These are phyloP conservation scores for Nestor notabilis DNA, from an alignment of 2,113 vertebrate genomes.

Conservation along the genomic window DNA sequence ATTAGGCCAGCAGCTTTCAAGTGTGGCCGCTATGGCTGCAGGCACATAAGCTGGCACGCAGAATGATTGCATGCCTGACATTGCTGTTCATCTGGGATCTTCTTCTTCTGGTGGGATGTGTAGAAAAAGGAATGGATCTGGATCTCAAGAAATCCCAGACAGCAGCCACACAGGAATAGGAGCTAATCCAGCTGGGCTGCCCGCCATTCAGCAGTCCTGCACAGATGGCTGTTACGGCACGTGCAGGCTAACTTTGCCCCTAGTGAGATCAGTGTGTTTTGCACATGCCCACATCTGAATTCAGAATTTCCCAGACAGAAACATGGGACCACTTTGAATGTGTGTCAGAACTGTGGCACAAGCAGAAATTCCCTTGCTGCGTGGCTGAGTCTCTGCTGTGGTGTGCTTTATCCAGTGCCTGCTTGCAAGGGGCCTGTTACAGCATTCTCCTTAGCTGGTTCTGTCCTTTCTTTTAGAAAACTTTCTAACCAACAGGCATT, in stretches of 20 bases:
- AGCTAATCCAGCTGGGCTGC: neutral
- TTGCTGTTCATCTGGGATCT: neutral
- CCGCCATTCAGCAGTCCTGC: neutral
- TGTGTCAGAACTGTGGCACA: fast-evolving
- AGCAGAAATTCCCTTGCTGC: neutral
- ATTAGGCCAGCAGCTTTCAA: neutral
- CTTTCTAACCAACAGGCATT: neutral
- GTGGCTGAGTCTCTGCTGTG: neutral
- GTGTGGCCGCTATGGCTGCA: neutral
- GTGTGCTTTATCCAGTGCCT: neutral
- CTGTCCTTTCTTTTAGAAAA: neutral
- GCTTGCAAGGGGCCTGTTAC: neutral
- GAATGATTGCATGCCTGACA: neutral
- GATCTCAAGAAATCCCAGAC: neutral
- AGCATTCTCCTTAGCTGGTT: neutral
- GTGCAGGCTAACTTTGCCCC: neutral
- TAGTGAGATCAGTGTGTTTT: neutral
- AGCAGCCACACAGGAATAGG: neutral
- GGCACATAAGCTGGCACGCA: neutral
- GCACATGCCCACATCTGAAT: neutral
- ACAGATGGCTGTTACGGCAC: neutral
- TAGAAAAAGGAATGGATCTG: neutral
- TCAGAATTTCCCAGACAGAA: neutral
- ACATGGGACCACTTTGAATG: neutral
- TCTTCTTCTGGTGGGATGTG: neutral